These are phyloP conservation scores for Thunnus albacares DNA, from an alignment of 2,797 vertebrate species.

Conservation along the genomic window DNA sequence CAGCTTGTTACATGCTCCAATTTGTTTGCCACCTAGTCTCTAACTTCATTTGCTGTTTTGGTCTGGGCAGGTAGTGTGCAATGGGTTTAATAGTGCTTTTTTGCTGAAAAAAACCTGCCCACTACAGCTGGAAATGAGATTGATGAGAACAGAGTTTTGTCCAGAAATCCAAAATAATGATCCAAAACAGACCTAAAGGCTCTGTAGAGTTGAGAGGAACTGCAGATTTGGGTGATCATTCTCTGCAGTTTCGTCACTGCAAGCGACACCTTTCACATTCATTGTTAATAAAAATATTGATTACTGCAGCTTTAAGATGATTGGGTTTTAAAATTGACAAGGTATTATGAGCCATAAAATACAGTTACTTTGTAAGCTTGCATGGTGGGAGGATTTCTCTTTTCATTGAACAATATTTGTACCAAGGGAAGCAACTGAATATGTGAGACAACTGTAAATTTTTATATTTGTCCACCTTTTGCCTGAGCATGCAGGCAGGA, in stretches of 20 bases:
- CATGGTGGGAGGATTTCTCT: not conserved
- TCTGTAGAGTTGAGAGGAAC: not conserved
- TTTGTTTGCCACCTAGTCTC: not conserved
- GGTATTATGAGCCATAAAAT: slow-evolving; percentile 16
- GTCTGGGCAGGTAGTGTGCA: not conserved
- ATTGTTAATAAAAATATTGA: slow-evolving; percentile 17
- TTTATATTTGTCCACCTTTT: slow-evolving; percentile 53
- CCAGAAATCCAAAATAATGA: slow-evolving; percentile 4
- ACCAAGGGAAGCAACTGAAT: slow-evolving; percentile 16
- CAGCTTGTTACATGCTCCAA: not conserved
- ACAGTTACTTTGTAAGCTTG: not conserved
- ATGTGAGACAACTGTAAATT: slow-evolving; percentile 55
- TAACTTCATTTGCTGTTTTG: not conserved
- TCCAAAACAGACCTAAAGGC: not conserved
- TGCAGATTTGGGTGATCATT: not conserved
- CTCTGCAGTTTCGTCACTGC: slow-evolving; percentile 8
- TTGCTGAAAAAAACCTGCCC: too few relatives aligned
- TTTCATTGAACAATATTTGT: slow-evolving; percentile 31
- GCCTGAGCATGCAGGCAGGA: slow-evolving; percentile 10
- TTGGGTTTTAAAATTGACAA: slow-evolving; percentile 31
- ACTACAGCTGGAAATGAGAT: too few relatives aligned
- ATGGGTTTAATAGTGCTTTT: not conserved
- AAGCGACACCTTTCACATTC: not conserved
- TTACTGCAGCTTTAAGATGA: slow-evolving; percentile 22
- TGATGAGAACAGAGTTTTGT: too few relatives aligned